phyloP scores from a whole-genome alignment of 1,140 invertebrate genomes.

The Cardiocondyla obscurior region DNA sequence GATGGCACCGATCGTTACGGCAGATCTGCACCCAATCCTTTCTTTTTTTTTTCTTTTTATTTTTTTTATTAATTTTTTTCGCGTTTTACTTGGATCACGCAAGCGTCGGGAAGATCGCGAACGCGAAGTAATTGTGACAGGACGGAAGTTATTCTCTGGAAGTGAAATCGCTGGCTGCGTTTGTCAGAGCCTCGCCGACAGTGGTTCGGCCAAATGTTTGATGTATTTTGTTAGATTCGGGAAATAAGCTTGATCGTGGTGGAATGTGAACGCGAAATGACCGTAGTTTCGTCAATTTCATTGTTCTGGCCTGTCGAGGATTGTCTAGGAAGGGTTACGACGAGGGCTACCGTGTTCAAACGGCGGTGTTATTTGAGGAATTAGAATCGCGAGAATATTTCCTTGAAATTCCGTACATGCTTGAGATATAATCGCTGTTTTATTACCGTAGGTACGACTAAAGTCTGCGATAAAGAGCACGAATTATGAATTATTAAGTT shows the following conservation, averaged over 20 bases:
- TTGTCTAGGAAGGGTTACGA: slow-evolving; percentile 33
- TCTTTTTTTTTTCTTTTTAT: too few relatives aligned
- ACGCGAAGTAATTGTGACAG: background rate
- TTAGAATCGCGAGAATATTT: slow-evolving; percentile 67
- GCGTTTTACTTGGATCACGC: background rate
- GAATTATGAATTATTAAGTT: slow-evolving; percentile 21
- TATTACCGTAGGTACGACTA: slow-evolving; percentile 29
- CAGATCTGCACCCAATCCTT: slow-evolving; percentile 12
- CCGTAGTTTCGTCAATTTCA: slow-evolving; percentile 62
- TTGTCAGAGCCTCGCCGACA: too few relatives aligned
- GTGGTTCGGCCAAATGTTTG: too few relatives aligned
- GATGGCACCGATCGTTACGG: slow-evolving; percentile 53
- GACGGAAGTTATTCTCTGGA: background rate
- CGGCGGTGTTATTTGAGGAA: slow-evolving; percentile 66
- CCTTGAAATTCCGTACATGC: slow-evolving; percentile 67
- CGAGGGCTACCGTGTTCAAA: slow-evolving; percentile 51
- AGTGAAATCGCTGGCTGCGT: too few relatives aligned
- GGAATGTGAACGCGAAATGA: slow-evolving; percentile 70
- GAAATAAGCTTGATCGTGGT: background rate
- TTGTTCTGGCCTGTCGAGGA: slow-evolving; percentile 28
- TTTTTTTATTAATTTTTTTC: too few relatives aligned
- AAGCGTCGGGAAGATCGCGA: background rate
- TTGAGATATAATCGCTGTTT: slow-evolving; percentile 54
- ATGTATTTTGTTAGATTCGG: background rate
- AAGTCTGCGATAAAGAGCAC: slow-evolving; percentile 6